Conservation (phyloP, 2,113 vertebrate genomes). For the Brienomyrus brachyistius region DNA sequence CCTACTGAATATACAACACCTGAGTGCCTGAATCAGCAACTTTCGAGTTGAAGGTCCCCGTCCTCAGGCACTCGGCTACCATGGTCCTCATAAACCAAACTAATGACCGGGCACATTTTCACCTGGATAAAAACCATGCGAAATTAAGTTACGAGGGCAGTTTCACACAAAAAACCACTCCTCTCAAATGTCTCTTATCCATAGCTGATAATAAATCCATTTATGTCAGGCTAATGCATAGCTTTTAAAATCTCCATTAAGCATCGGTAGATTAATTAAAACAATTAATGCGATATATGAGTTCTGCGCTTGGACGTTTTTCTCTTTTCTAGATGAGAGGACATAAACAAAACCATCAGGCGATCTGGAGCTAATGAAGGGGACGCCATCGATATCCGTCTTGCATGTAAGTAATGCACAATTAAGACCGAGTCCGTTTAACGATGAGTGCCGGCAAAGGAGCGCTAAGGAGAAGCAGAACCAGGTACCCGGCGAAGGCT, state of each 20-base stretch:
- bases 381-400: background rate
- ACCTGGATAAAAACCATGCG: background rate
- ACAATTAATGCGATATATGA: slow-evolving; percentile 4
- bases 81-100: background rate
- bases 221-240: background rate
- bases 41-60: background rate
- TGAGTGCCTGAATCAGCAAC: background rate
- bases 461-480: background rate
- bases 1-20: background rate
- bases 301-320: background rate
- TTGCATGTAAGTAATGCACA: slow-evolving; percentile 9
- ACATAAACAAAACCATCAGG: background rate
- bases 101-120: background rate
- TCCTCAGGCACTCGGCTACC: background rate
- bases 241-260: slow-evolving; percentile 14
- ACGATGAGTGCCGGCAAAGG: background rate
- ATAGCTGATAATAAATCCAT: background rate
- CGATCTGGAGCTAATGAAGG: slow-evolving; percentile 14
- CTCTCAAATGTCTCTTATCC: background rate
- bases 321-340: background rate
- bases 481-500: background rate
- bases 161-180: background rate
- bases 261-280: slow-evolving; percentile 1
- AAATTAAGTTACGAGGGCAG: background rate
- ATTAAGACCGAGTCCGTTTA: slow-evolving; percentile 11